A percentile compares a stretch with the other conserved stretches of the same genome.
Evolutionary conservation across 2,113 vertebrate genomes (phyloP).

Genomic region (Labeo catla): DNA sequence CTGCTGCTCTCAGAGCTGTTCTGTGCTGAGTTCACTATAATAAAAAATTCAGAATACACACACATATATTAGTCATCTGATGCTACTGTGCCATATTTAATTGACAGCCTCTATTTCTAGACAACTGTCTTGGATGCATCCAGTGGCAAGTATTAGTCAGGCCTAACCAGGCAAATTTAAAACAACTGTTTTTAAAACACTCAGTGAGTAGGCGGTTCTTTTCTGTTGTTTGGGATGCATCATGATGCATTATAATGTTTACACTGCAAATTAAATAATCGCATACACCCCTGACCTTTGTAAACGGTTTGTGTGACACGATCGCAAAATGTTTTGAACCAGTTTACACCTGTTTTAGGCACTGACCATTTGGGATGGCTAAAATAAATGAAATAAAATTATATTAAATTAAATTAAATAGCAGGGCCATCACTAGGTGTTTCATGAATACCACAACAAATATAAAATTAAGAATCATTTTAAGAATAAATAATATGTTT

Average conservation of each 20-base stretch:
- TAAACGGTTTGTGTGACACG: not conserved
- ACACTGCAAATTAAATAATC: not conserved
- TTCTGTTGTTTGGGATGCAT: not conserved
- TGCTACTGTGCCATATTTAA: not conserved
- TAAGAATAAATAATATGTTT: no score
- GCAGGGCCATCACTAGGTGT: no score
- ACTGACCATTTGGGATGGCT: not conserved
- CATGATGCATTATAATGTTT: not conserved
- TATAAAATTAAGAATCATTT: no score
- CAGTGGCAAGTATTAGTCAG: not conserved
- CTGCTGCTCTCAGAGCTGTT: conserved; percentile 72
- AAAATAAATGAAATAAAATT: no score
- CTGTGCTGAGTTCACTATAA: conserved; percentile 66
- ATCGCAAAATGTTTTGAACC: not conserved
- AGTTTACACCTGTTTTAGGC: not conserved
- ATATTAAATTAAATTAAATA: no score
- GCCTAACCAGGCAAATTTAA: not conserved
- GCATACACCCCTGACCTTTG: not conserved
- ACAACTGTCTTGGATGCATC: not conserved
- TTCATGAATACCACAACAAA: no score
- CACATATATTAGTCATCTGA: not conserved
- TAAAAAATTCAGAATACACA: not conserved
- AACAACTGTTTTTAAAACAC: not conserved
- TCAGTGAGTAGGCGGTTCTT: not conserved
- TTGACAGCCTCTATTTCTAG: not conserved